Conservation (phyloP, 2,113 vertebrate genomes). For the Carollia perspicillata region DNA sequence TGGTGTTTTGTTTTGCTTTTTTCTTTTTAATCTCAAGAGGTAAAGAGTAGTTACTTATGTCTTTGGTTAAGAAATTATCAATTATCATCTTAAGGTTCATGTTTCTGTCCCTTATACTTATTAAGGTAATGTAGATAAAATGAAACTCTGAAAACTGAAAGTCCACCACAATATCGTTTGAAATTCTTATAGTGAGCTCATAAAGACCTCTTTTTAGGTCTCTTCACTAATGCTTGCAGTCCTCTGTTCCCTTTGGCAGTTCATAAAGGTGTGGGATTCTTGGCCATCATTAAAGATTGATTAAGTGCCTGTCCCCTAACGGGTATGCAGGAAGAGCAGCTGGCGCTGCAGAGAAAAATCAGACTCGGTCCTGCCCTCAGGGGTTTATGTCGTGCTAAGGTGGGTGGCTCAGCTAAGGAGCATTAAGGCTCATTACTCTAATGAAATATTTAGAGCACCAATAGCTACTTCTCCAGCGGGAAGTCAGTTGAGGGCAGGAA, state of each 20-base stretch:
- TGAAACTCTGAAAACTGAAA: background rate
- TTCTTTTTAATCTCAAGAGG: background rate
- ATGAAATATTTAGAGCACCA: background rate
- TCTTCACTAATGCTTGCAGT: background rate
- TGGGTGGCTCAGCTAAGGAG: background rate
- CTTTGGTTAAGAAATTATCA: background rate
- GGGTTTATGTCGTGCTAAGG: background rate
- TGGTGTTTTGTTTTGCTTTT: fast-evolving
- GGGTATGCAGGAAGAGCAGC: too few relatives aligned
- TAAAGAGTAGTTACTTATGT: background rate
- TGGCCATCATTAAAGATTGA: background rate
- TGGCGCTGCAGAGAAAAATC: background rate
- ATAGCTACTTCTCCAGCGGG: background rate
- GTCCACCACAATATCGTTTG: background rate
- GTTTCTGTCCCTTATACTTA: background rate
- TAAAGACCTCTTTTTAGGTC: background rate
- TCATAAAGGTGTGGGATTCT: background rate
- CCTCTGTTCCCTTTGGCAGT: background rate
- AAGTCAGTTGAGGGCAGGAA: conserved; percentile 23
- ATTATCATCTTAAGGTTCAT: background rate
- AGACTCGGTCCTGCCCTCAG: background rate
- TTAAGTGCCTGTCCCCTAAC: background rate
- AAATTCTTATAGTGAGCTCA: background rate
- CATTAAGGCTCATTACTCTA: background rate
- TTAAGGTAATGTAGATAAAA: background rate